A percentile compares a stretch with the other conserved stretches of the same genome.
These are phyloP conservation scores for Pseudonaja textilis DNA, from an alignment of 2,113 vertebrate genomes.

Conservation along the genomic window DNA sequence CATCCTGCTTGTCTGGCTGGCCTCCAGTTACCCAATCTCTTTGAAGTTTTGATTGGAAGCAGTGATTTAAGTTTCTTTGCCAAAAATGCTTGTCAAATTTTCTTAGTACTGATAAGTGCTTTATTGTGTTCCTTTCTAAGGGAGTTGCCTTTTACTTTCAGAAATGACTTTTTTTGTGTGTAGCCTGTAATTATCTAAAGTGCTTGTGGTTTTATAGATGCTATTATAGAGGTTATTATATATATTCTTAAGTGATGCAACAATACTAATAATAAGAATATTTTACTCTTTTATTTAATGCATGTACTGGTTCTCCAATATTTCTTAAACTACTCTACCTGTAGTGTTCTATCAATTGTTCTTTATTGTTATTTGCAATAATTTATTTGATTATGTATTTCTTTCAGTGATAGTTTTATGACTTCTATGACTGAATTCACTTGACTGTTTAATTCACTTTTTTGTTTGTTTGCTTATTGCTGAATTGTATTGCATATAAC, in stretches of 20 bases:
- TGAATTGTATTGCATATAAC: not conserved
- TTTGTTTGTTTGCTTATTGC: not conserved
- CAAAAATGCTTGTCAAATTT: not conserved
- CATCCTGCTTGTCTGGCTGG: not conserved
- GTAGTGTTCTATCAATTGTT: not conserved
- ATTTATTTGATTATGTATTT: not conserved
- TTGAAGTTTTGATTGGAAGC: not conserved
- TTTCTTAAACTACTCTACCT: not conserved
- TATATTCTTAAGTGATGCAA: conserved; percentile 4
- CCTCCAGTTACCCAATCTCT: not conserved
- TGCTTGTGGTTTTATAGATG: not conserved
- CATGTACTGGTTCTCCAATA: not conserved
- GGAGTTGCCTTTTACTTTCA: not conserved
- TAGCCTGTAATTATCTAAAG: conserved; percentile 12
- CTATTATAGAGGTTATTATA: not conserved
- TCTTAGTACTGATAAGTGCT: not conserved
- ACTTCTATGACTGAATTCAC: not conserved
- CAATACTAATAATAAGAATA: not conserved
- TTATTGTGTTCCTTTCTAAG: conserved; percentile 9
- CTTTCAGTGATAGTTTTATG: rapidly evolving
- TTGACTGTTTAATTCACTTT: not conserved
- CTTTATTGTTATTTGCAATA: not conserved
- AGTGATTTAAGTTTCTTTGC: conserved; percentile 7
- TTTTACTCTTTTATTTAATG: conserved; percentile 9
- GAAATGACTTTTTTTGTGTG: not conserved